phyloP scores from a whole-genome alignment of 2,888 invertebrate species.

The Noctuana brunneofusca region DNA sequence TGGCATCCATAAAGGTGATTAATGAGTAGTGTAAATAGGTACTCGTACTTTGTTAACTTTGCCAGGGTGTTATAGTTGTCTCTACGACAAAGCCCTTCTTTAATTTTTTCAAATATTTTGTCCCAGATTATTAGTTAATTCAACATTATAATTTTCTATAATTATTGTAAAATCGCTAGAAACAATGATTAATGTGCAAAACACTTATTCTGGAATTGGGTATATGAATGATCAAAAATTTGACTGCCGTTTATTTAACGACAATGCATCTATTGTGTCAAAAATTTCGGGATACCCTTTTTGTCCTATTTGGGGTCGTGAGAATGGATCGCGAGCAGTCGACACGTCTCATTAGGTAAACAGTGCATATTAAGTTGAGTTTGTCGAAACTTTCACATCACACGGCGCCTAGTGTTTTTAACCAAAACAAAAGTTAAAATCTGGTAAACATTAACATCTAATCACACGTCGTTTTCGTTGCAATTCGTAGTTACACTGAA shows the following conservation, averaged over 20 bases:
- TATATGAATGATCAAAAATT: too few species aligned
- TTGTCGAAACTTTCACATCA: slow-evolving; percentile 44
- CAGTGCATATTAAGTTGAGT: slow-evolving; percentile 68
- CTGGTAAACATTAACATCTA: slow-evolving; percentile 2
- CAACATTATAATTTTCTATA: too few species aligned
- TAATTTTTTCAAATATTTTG: too few species aligned
- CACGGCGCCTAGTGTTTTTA: slow-evolving; percentile 7
- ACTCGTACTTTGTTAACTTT: too few species aligned
- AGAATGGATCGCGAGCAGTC: slow-evolving; percentile 72
- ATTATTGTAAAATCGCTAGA: too few species aligned
- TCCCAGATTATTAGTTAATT: too few species aligned
- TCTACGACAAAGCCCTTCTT: too few species aligned
- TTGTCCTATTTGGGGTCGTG: slow-evolving; percentile 71
- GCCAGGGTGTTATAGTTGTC: too few species aligned
- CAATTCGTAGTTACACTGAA: not conserved
- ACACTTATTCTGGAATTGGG: too few species aligned
- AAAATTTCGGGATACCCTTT: slow-evolving; percentile 67
- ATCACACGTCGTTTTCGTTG: not conserved
- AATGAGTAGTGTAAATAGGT: too few species aligned
- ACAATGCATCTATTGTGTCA: slow-evolving; percentile 77
- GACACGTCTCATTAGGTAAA: slow-evolving; percentile 73
- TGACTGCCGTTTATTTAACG: slow-evolving; percentile 74
- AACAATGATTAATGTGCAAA: too few species aligned
- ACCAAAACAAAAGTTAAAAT: not conserved
- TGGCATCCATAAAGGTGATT: too few species aligned